Base-by-base conservation (phyloP, 2,113 vertebrate species). In the Paramisgurnus dabryanus region DNA sequence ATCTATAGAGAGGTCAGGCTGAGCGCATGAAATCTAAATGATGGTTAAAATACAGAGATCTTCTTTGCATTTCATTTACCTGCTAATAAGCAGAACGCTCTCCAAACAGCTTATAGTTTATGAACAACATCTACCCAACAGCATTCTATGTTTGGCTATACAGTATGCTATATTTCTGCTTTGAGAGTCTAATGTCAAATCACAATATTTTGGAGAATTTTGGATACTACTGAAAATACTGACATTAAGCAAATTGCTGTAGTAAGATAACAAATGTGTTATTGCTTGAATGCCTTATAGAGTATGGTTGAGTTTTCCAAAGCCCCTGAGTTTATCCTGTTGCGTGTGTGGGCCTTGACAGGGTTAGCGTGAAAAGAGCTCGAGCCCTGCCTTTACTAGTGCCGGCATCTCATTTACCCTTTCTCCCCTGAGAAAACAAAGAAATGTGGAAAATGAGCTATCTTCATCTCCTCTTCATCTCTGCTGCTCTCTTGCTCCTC, bases 391-490 rank as follows among this genome's bases (percentile, higher is more conserved):
- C 91, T 90, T 88, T 85, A 82, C 85, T 92, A 89, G 90, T 92
- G 90, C 91, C 92, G 87, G 85, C 82, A 83, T 90, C 87, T 85
- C 88, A 91, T 93, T 92, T 93, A 87, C 90, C 80, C 80, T n/a
- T 34, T 79, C 88, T 89, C 92, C 2, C 84, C 15, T 34, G 85
- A 89, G 91, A 90, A 73, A 53, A 17, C 50, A 79, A 68, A 86
- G 68, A 63, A 58, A 83, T 79, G 77, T 89, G 85, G 89, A 90
- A 89, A 84, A 83, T 73, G 71, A 86, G 85, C 73, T 82, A 90
- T 91, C 90, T 92, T 81, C 90, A 93, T 94, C 92, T 92, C 88
- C 80, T 90, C 88, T 92, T 92, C 90, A 90, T 92, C 91, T 93
- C 83, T 80, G 84, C 90, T 79, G 72, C 85, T 89, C 79, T 78